phyloP scores from a whole-genome alignment of 2,113 vertebrate species.

The Hippopotamus amphibius region DNA sequence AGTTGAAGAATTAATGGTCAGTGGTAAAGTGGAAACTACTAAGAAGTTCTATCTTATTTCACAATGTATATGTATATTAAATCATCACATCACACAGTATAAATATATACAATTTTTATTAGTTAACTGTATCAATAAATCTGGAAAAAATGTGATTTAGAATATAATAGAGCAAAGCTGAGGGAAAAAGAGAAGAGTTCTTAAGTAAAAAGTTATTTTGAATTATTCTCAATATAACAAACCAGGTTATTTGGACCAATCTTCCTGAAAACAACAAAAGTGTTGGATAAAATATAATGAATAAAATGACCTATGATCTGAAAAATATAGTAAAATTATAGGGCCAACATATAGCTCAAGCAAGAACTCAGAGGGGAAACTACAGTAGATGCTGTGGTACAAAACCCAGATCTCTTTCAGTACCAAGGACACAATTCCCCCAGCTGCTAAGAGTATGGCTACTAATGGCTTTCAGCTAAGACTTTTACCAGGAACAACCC shows the following conservation, averaged over 20 bases:
- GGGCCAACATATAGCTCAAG: not conserved
- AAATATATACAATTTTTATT: not conserved
- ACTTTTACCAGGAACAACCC: not conserved
- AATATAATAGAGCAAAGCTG: not conserved
- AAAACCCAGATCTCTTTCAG: not conserved
- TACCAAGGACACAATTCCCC: not conserved
- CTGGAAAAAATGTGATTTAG: not conserved
- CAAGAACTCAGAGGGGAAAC: not conserved
- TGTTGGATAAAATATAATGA: not conserved
- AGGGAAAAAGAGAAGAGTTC: not conserved
- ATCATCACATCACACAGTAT: not conserved
- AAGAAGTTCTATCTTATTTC: not conserved
- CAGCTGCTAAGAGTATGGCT: not conserved
- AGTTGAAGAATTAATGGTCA: not conserved
- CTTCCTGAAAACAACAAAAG: not conserved
- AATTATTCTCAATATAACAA: not conserved
- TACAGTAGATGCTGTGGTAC: not conserved
- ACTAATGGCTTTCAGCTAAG: not conserved
- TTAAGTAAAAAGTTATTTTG: not conserved
- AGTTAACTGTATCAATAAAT: not conserved
- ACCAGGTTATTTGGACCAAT: not conserved
- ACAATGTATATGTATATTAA: not conserved
- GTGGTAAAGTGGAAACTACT: not conserved
- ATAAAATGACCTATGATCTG: not conserved
- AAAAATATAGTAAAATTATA: not conserved